Percentiles rank a stretch among this genome's conserved stretches.
Evolutionary conservation across 2,888 invertebrate genomes (phyloP).

Genomic region (Protonemura montana): DNA sequence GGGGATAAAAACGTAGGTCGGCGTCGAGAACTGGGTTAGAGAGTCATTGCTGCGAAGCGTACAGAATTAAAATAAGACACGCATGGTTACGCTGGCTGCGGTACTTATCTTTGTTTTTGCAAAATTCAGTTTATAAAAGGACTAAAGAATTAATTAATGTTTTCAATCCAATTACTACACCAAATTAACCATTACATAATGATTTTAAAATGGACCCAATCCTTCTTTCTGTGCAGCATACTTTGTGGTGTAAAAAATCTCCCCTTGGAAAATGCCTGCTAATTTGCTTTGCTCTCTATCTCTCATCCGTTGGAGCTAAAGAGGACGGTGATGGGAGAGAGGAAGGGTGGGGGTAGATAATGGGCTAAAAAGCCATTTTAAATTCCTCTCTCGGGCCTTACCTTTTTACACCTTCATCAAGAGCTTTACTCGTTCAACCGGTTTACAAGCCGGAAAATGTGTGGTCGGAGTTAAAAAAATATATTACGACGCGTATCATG

Average conservation of each 20-base stretch:
- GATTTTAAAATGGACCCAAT: conserved; percentile 37
- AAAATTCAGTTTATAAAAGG: conserved; percentile 13
- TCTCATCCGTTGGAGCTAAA: background rate
- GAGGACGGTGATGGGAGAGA: background rate
- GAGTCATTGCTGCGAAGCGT: background rate
- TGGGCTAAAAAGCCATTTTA: conserved; percentile 41
- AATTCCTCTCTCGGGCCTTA: conserved; percentile 39
- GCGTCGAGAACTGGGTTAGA: background rate
- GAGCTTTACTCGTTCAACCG: conserved; percentile 34
- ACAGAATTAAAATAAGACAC: background rate
- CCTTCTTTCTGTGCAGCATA: conserved; percentile 29
- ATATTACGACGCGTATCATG: conserved; percentile 8
- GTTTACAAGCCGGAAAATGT: conserved; percentile 30
- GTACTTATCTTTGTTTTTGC: background rate
- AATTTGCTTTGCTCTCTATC: conserved; percentile 34
- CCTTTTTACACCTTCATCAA: conserved; percentile 42
- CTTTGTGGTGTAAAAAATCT: conserved; percentile 41
- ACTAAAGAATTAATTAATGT: conserved; percentile 36
- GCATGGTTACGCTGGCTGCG: background rate
- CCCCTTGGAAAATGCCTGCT: conserved; percentile 36
- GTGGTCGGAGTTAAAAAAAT: background rate
- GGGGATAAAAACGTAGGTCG: too few relatives aligned
- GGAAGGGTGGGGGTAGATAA: conserved; percentile 30
- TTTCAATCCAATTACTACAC: conserved; percentile 34
- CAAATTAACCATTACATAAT: conserved; percentile 38